These are phyloP conservation scores for Aphidius gifuensis DNA, from an alignment of 1,140 invertebrate genomes.

Conservation along the genomic window DNA sequence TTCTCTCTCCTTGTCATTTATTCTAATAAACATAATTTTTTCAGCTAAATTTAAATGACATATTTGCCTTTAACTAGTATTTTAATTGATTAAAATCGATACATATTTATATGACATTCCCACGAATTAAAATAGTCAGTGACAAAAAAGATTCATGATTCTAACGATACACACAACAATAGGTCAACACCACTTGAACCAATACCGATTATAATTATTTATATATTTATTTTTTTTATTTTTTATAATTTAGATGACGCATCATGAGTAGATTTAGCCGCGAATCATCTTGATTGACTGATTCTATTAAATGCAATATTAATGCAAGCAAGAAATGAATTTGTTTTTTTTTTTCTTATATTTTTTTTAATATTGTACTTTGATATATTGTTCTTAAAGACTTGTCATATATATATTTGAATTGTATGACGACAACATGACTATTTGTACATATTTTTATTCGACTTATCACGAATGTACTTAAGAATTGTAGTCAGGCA, in stretches of 20 bases:
- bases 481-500: slow-evolving; percentile 32
- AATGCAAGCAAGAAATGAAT: too few species aligned
- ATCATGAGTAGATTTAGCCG: slow-evolving; percentile 25
- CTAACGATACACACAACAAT: slow-evolving; percentile 9
- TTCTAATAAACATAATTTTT: too few species aligned
- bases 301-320: too few species aligned
- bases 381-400: background rate
- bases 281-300: slow-evolving; percentile 34
- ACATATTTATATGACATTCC: slow-evolving; percentile 27
- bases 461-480: slow-evolving; percentile 36
- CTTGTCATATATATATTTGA: too few species aligned
- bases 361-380: background rate
- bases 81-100: too few species aligned
- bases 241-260: slow-evolving; percentile 32
- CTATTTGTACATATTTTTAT: slow-evolving; percentile 6
- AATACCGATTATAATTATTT: slow-evolving; percentile 39
- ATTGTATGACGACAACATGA: background rate
- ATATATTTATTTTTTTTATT: slow-evolving; percentile 11
- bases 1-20: too few species aligned
- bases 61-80: too few species aligned
- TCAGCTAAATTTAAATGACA: too few species aligned
- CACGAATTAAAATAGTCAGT: slow-evolving; percentile 32
- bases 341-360: too few species aligned
- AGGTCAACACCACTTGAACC: slow-evolving; percentile 48
- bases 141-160: background rate